Base-by-base conservation (phyloP, 2,113 vertebrate species). In the Sebastes fasciatus region DNA sequence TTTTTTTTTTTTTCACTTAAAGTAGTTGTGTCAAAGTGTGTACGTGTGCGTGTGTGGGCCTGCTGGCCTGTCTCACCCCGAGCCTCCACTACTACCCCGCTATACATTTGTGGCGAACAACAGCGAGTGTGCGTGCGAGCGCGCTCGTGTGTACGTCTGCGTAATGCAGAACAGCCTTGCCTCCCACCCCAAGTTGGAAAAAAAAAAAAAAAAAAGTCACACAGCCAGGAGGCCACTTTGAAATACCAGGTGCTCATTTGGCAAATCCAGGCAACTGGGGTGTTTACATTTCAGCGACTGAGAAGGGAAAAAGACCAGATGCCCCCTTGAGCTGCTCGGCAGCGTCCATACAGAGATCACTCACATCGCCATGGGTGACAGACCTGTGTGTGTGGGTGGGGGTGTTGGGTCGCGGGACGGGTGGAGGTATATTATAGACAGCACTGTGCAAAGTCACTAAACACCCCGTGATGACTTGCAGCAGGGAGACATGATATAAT, bases 241-340 rank as follows among this genome's bases (percentile, higher is more conserved):
- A 95, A 94, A 94, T 91, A 93, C 94, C 94, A 95, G 95, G 94
- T 94, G 94, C 92, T 93, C 82, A 85, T 93, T 92, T 93, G 93
- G 92, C 89, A 93, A 92, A 92, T 91, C 91, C 92, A 93, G 93
- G 89, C 91, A 82, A 92, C 92, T 86, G 81, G 87, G 87, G 89
- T 95, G 92, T 94, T 94, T 94, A 95, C 89, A 94, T 95, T 94
- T 94, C 93, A 93, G 80, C 83, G 80, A 92, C 89, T 93, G 91
- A 92, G 93, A 93, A 64, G 89, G 85, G 94, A 95, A 88, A 95
- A 93, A 93, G 86, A 87, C 92, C 94, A 95, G 93, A 95, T 89
- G 88, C 90, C 91, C 88, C 87, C 83, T 79, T 88, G 87, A 84
- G 87, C 89, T 82, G 83, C 87, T 90, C 86, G 76, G 86, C 90